Conservation (phyloP, 1,140 invertebrate species). For the Mya arenaria region DNA sequence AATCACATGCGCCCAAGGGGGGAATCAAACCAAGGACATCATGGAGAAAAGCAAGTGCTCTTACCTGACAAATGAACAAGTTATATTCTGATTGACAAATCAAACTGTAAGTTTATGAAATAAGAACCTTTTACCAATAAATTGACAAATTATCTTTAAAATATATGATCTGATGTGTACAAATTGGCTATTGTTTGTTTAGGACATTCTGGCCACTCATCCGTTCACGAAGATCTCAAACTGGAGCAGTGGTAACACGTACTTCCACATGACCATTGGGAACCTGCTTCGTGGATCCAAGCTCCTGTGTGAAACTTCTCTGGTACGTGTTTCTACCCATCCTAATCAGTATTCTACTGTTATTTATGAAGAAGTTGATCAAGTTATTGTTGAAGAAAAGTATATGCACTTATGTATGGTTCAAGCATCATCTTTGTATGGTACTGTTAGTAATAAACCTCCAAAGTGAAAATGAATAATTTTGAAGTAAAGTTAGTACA, state of each 20-base stretch:
- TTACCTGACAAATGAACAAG: not conserved
- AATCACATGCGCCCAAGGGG: too few relatives aligned
- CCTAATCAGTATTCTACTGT: not conserved
- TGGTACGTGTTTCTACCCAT: conserved; percentile 82
- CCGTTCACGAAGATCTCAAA: conserved; percentile 99
- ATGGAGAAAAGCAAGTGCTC: not conserved
- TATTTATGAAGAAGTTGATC: too few relatives aligned
- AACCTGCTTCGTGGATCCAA: conserved; percentile 87
- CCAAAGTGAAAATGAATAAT: not conserved
- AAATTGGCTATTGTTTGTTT: conserved; percentile 11
- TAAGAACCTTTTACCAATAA: not conserved
- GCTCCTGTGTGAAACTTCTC: conserved; percentile 98
- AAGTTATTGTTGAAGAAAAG: not conserved
- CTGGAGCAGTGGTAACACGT: conserved; percentile 99
- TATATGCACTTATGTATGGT: not conserved
- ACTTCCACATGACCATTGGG: conserved; percentile 99
- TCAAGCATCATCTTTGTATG: not conserved
- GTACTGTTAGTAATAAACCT: not conserved
- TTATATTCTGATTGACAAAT: not conserved
- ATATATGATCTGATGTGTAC: not conserved
- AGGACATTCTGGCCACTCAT: conserved; percentile 98
- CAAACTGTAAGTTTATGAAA: not conserved
- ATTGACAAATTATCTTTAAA: not conserved
- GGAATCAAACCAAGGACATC: too few relatives aligned
- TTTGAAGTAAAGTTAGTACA: too few relatives aligned